These are phyloP conservation scores for Eidolon helvum DNA, from an alignment of 2,113 vertebrate species.

Conservation along the genomic window DNA sequence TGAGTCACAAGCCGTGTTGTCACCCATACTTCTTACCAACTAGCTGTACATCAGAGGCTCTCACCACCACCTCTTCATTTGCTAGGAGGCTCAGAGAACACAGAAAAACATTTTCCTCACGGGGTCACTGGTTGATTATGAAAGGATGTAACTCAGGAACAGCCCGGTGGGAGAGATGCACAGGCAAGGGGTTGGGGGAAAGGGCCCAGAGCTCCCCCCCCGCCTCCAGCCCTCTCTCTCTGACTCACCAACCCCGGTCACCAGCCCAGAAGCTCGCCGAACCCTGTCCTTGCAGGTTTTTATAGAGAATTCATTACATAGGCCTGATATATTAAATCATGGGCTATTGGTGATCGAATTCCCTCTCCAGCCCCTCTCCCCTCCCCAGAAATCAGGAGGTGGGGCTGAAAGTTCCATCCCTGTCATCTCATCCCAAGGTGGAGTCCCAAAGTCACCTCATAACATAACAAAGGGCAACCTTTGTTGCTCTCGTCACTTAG, in stretches of 20 bases:
- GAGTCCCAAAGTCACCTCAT: not conserved
- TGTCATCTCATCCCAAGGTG: not conserved
- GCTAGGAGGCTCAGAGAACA: not conserved
- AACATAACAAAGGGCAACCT: not conserved
- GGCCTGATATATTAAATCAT: not conserved
- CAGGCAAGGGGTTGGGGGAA: not conserved
- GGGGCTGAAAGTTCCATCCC: not conserved
- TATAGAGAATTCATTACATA: not conserved
- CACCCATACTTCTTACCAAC: not conserved
- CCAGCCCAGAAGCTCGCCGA: not conserved
- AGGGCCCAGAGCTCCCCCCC: no score
- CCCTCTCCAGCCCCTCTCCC: rapidly evolving
- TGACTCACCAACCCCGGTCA: not conserved
- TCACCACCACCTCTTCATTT: not conserved
- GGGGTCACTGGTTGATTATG: not conserved
- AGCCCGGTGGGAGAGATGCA: not conserved
- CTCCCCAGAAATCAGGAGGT: not conserved
- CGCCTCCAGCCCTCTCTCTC: no score
- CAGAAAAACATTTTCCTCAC: not conserved
- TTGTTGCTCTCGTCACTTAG: not conserved
- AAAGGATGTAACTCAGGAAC: not conserved
- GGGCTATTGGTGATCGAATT: not conserved
- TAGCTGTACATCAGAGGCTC: not conserved
- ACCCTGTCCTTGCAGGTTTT: not conserved
- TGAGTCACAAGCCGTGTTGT: not conserved